phyloP scores from a whole-genome alignment of 2,888 invertebrate species.

The Andrena marginata region DNA sequence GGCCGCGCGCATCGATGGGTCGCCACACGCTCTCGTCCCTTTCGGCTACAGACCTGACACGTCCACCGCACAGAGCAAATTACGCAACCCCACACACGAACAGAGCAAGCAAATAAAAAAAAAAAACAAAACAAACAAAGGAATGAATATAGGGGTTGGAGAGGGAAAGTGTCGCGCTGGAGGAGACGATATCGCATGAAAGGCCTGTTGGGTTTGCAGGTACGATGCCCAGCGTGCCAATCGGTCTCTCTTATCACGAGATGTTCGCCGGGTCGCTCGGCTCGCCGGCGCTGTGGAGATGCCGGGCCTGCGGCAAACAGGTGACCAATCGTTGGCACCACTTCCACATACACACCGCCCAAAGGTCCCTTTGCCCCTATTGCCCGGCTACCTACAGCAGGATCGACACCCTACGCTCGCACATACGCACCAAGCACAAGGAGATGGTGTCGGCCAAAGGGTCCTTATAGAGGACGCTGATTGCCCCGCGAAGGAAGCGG shows the following conservation, averaged over 20 bases:
- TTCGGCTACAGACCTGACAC: neutral
- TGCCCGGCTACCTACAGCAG: conserved; percentile 95
- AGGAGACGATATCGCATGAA: conserved; percentile 69
- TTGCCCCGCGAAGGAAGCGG: conserved; percentile 79
- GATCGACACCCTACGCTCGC: conserved; percentile 94
- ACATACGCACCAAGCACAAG: conserved; percentile 90
- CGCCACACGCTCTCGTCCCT: neutral
- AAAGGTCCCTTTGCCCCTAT: conserved; percentile 93
- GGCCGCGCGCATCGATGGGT: conserved; percentile 6
- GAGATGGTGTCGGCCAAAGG: conserved; percentile 78
- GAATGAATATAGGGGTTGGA: neutral
- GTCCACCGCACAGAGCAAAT: conserved; percentile 1
- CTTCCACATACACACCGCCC: conserved; percentile 93
- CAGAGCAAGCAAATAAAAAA: neutral
- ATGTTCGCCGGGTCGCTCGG: conserved; percentile 92
- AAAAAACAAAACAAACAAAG: neutral
- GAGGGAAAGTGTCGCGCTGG: conserved; percentile 1
- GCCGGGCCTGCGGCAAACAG: conserved; percentile 93
- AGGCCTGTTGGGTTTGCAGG: conserved; percentile 82
- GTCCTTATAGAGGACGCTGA: conserved; percentile 80
- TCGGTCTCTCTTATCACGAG: conserved; percentile 91
- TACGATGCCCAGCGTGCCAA: conserved; percentile 82
- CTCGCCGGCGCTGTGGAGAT: conserved; percentile 92
- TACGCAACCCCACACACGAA: conserved; percentile 4
- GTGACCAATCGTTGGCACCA: conserved; percentile 96